These are phyloP conservation scores for Cyrtorhinus lividipennis DNA, from an alignment of 1,140 invertebrate species.

Conservation along the genomic window DNA sequence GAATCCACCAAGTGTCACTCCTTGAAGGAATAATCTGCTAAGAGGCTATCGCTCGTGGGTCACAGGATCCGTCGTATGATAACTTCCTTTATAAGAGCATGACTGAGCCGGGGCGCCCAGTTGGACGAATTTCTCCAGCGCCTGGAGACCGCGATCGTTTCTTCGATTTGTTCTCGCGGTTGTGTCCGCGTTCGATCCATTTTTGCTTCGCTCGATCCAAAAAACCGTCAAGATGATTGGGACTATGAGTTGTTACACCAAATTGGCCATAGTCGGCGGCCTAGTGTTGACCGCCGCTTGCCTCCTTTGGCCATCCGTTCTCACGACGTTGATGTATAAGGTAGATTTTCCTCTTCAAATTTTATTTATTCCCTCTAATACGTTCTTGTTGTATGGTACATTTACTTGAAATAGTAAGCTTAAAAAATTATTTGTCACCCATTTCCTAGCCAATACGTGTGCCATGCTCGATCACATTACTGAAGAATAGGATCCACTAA, in stretches of 20 bases:
- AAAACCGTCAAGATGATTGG: conserved; percentile 12
- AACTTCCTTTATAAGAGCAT: neutral
- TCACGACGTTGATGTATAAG: conserved; percentile 13
- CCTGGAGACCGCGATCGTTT: neutral
- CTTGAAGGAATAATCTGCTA: neutral
- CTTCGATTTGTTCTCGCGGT: neutral
- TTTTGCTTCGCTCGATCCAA: no score
- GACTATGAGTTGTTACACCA: conserved; percentile 13
- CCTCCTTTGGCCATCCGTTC: conserved; percentile 14
- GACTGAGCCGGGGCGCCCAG: neutral
- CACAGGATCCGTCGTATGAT: neutral
- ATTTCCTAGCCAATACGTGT: neutral
- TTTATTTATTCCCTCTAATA: neutral
- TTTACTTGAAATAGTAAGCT: neutral
- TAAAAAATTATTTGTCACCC: neutral
- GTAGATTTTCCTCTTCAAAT: neutral
- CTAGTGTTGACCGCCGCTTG: neutral
- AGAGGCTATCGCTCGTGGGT: neutral
- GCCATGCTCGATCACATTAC: neutral
- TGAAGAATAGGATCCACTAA: no score
- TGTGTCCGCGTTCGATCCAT: neutral
- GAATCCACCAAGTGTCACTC: no score
- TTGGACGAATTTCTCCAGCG: neutral
- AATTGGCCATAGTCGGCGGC: conserved; percentile 12
- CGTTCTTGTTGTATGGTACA: neutral